phyloP scores from a whole-genome alignment of 2,888 invertebrate species.

The Phalera bucephala region DNA sequence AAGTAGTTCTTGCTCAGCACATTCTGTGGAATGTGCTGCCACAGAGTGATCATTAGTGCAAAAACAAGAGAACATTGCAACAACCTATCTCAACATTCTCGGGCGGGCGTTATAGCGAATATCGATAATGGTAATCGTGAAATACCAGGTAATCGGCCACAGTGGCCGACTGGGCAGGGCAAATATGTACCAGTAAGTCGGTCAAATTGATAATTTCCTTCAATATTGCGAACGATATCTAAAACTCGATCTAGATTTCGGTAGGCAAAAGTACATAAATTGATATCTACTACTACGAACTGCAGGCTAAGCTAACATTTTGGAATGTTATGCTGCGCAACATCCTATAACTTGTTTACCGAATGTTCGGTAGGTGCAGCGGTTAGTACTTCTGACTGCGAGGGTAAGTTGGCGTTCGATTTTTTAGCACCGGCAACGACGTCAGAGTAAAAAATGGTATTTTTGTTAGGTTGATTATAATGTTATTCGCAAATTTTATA shows the following conservation, averaged over 20 bases:
- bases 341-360: not conserved
- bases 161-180: constrained; percentile 21
- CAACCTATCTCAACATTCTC: constrained; percentile 40
- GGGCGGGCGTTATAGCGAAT: constrained; percentile 14
- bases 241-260: constrained; percentile 1
- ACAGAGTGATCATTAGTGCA: constrained; percentile 63
- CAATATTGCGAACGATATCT: not conserved
- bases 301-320: no score
- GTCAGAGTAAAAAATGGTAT: no score
- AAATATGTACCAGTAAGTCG: constrained; percentile 8
- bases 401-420: no score
- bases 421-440: no score
- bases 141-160: constrained; percentile 26
- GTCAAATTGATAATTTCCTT: constrained; percentile 9
- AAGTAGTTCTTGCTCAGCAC: constrained; percentile 61
- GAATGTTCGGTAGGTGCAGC: not conserved
- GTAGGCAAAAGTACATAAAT: not conserved
- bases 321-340: not conserved
- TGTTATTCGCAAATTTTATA: no score
- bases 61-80: constrained; percentile 53
- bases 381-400: not conserved
- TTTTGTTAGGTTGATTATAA: no score
- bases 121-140: constrained; percentile 31
- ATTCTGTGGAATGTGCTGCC: constrained; percentile 46
- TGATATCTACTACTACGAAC: no score